phyloP scores from a whole-genome alignment of 2,888 invertebrate species.

The Melinaea marsaeus region DNA sequence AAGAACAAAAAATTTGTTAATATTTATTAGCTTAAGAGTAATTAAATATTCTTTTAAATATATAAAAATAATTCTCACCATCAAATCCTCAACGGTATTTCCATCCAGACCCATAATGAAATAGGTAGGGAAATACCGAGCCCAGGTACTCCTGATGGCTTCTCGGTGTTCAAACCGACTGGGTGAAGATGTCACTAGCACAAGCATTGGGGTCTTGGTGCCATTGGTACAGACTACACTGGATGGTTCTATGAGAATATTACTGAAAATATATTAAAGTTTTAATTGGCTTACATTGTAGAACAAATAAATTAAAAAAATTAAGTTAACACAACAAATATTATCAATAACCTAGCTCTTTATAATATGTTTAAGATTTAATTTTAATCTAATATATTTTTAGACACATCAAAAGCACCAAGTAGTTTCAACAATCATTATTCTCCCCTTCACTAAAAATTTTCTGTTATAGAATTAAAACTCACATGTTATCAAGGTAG shows the following conservation, averaged over 20 bases:
- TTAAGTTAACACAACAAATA: too few relatives aligned
- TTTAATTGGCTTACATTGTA: background rate
- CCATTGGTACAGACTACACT: constrained; percentile 40
- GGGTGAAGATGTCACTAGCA: constrained; percentile 77
- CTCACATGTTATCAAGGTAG: constrained; percentile 56
- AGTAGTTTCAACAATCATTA: too few relatives aligned
- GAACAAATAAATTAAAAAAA: background rate
- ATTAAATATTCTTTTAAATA: too few relatives aligned
- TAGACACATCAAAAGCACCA: too few relatives aligned
- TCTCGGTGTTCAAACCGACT: constrained; percentile 66
- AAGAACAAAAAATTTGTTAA: too few relatives aligned
- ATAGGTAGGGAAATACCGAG: constrained; percentile 65
- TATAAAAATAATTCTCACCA: constrained; percentile 13
- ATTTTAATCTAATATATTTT: background rate
- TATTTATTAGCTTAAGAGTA: too few relatives aligned
- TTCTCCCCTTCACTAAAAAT: background rate
- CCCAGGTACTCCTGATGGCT: constrained; percentile 80
- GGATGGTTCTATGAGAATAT: constrained; percentile 58
- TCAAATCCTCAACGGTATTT: constrained; percentile 16
- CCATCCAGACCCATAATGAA: constrained; percentile 76
- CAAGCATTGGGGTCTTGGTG: constrained; percentile 49
- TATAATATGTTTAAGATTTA: background rate
- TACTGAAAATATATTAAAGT: constrained; percentile 40
- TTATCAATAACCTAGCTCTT: background rate
- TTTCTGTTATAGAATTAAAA: constrained; percentile 12